Percentiles rank a stretch among this genome's conserved stretches.
phyloP scores from a whole-genome alignment of 2,797 vertebrate species.

The Acanthopagrus latus region DNA sequence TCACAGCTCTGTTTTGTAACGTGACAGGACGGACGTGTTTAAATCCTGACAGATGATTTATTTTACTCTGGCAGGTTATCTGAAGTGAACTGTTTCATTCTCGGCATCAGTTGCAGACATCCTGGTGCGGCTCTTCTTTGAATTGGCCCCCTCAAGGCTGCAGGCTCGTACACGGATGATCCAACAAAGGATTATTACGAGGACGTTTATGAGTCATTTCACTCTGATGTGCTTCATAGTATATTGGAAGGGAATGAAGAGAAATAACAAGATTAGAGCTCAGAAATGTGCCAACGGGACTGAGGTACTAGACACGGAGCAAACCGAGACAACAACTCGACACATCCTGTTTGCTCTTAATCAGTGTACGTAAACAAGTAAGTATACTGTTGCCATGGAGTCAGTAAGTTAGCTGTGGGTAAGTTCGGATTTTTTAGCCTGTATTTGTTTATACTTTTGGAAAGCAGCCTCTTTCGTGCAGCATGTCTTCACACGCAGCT shows the following conservation, averaged over 20 bases:
- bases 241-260: constrained; percentile 8
- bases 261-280: background rate
- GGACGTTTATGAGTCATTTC: constrained; percentile 20
- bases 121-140: background rate
- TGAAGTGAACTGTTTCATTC: constrained; percentile 13
- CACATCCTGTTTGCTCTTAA: background rate
- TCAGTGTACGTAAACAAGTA: background rate
- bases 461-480: too few species aligned
- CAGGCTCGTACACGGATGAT: background rate
- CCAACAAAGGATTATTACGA: background rate
- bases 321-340: background rate
- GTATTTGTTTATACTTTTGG: background rate
- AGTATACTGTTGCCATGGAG: background rate
- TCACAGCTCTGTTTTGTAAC: background rate
- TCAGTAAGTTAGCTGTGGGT: background rate
- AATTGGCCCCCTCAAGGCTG: background rate
- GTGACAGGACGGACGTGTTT: background rate
- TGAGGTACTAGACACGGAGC: background rate
- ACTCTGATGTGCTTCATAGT: constrained; percentile 24
- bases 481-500: background rate
- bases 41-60: constrained; percentile 12
- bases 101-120: background rate
- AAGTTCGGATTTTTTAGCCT: background rate
- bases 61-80: constrained; percentile 5
- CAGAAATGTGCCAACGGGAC: background rate